Conservation (phyloP, 2,888 invertebrate genomes). For the Calliphora vomitoria region DNA sequence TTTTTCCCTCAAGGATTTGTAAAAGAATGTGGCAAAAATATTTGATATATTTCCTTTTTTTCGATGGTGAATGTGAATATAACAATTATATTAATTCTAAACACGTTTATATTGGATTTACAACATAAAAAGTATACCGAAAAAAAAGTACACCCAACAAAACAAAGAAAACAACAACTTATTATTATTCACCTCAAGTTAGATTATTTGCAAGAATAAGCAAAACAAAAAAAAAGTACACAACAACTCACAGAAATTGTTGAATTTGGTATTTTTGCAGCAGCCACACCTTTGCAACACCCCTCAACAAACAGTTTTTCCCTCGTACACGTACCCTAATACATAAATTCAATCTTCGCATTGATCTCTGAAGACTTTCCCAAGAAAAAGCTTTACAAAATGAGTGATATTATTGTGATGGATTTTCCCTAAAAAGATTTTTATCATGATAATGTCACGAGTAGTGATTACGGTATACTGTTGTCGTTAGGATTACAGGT, state of each 20-base stretch:
- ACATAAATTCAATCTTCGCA: slow-evolving; percentile 26
- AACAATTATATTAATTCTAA: slow-evolving; percentile 66
- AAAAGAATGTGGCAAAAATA: slow-evolving; percentile 19
- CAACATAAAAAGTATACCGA: slow-evolving; percentile 21
- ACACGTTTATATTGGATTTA: slow-evolving; percentile 70
- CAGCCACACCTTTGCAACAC: background rate
- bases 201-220: slow-evolving; percentile 47
- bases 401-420: slow-evolving; percentile 41
- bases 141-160: slow-evolving; percentile 1
- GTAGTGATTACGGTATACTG: slow-evolving; percentile 59
- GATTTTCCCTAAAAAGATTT: slow-evolving; percentile 49
- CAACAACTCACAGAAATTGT: slow-evolving; percentile 47
- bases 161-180: slow-evolving; percentile 35
- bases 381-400: slow-evolving; percentile 16
- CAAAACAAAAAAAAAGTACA: background rate
- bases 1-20: slow-evolving; percentile 23
- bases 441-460: slow-evolving; percentile 60
- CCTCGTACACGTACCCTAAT: background rate
- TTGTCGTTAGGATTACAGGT: slow-evolving; percentile 23
- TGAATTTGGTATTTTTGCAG: slow-evolving; percentile 24
- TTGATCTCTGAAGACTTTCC: background rate
- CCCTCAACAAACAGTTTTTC: background rate
- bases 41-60: background rate
- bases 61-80: background rate
- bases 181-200: slow-evolving; percentile 69